These are phyloP conservation scores for Pristiophorus japonicus DNA, from an alignment of 2,113 vertebrate genomes.

Conservation along the genomic window DNA sequence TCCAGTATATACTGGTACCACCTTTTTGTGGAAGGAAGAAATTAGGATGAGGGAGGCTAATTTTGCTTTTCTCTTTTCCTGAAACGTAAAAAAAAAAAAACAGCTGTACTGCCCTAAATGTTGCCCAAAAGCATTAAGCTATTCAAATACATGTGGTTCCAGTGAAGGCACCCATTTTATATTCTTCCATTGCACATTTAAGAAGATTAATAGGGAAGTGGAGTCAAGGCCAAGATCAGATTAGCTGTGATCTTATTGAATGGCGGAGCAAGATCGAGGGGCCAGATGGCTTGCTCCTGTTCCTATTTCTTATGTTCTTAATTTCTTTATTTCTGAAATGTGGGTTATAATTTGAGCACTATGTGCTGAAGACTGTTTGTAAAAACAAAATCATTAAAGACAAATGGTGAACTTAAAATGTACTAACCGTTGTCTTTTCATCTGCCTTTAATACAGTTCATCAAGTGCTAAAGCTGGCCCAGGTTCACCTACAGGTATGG, in stretches of 20 bases:
- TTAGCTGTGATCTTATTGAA: no score
- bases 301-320: no score
- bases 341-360: not conserved
- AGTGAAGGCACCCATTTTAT: not conserved
- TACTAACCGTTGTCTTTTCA: not conserved
- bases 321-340: not conserved
- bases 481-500: conserved; percentile 14
- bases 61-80: not conserved
- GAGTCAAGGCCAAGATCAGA: no score
- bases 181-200: not conserved
- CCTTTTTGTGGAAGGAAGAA: not conserved
- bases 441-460: not conserved
- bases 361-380: not conserved
- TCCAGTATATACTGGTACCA: not conserved
- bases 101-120: not conserved
- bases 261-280: no score
- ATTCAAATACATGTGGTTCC: conserved; percentile 10
- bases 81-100: not conserved
- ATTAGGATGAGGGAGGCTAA: not conserved
- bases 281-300: no score
- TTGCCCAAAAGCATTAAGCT: not conserved
- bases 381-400: not conserved
- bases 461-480: conserved; percentile 22
- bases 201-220: no score
- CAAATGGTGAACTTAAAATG: not conserved